phyloP scores from a whole-genome alignment of 1,140 invertebrate genomes.

The Stenopsyche tienmushanensis region DNA sequence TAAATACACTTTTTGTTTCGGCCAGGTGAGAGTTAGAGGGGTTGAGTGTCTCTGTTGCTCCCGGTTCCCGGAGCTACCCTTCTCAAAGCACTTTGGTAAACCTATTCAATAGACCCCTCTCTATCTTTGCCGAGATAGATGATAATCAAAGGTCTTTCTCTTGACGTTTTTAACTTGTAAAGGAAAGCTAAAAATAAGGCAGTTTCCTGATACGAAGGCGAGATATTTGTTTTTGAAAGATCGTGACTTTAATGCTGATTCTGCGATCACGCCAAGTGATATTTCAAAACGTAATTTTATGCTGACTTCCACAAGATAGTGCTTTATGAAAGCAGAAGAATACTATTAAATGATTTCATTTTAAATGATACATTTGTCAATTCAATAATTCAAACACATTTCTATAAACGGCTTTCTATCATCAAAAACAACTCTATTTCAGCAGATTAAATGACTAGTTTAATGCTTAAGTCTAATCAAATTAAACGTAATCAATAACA shows the following conservation, averaged over 20 bases:
- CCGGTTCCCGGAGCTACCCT: slow-evolving; percentile 11
- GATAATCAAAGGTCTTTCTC: slow-evolving; percentile 30
- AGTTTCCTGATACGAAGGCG: slow-evolving; percentile 23
- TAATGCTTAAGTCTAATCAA: too few relatives aligned
- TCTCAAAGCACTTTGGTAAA: slow-evolving; percentile 25
- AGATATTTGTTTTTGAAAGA: slow-evolving; percentile 29
- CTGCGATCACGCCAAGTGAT: not conserved
- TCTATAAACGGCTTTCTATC: too few relatives aligned
- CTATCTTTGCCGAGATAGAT: slow-evolving; percentile 23
- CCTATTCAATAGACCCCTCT: slow-evolving; percentile 31
- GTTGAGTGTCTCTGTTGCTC: slow-evolving; percentile 20
- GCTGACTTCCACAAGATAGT: too few relatives aligned
- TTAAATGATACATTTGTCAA: too few relatives aligned
- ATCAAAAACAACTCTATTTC: too few relatives aligned
- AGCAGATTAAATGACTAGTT: too few relatives aligned
- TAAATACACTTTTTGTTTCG: not conserved
- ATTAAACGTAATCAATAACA: too few relatives aligned
- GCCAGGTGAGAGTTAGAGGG: not conserved
- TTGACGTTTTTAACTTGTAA: slow-evolving; percentile 33
- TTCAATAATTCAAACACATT: too few relatives aligned
- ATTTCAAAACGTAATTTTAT: too few relatives aligned
- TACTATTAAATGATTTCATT: too few relatives aligned
- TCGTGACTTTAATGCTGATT: slow-evolving; percentile 28
- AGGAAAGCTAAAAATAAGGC: slow-evolving; percentile 29
- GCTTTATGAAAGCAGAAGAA: too few relatives aligned